Evolutionary conservation across 2,888 invertebrate species (phyloP), one percentile per base, ranked within the genome.

Genomic region (Odontocolon sp.): DNA sequence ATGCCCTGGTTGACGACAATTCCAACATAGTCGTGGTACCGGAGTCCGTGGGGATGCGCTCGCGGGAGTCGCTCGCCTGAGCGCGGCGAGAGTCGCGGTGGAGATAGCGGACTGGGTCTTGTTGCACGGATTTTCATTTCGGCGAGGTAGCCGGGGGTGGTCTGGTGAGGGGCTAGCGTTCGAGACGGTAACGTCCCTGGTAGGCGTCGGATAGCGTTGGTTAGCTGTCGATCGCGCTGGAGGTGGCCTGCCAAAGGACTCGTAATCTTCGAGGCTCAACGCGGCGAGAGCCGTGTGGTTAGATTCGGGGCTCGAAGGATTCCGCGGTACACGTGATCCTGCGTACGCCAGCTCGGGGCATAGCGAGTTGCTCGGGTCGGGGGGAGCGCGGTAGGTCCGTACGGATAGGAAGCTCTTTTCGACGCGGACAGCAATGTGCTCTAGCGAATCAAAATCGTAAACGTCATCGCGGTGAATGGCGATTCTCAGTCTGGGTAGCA

Each of bases 261-360:
- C n/a, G n/a, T n/a, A n/a, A n/a, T n/a, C n/a, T n/a, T n/a, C n/a
- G n/a, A n/a, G n/a, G n/a, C 31, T 6, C 3, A 5, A 5, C 4
- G 6, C 31, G 4, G 31, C 31, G 31, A 5, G 4, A 6, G 31
- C 31, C 4, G 6, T 3, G 6, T 31, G 6, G 6, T 3, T 8
- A 8, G 36, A 36, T 2, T 8, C 9, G n/a, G n/a, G n/a, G n/a
- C n/a, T n/a, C 36, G 36, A 2, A n/a, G 6, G 36, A 8, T 36
- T 36, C 4, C 2, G 36, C 6, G 33, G 33, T 2, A 3, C 3
- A 0, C 28, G 5, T 14, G 26, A 9, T n/a, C 21, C 21, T 1
- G 1, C 2, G 4, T 69, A 59, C 0, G 70, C 70, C 1, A 70
- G 9, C 2, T 54, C 70, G 0, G 70, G 70, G 11, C 52, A 70